phyloP scores from a whole-genome alignment of 1,140 invertebrate species.

The Trichomalopsis sarcophagae region DNA sequence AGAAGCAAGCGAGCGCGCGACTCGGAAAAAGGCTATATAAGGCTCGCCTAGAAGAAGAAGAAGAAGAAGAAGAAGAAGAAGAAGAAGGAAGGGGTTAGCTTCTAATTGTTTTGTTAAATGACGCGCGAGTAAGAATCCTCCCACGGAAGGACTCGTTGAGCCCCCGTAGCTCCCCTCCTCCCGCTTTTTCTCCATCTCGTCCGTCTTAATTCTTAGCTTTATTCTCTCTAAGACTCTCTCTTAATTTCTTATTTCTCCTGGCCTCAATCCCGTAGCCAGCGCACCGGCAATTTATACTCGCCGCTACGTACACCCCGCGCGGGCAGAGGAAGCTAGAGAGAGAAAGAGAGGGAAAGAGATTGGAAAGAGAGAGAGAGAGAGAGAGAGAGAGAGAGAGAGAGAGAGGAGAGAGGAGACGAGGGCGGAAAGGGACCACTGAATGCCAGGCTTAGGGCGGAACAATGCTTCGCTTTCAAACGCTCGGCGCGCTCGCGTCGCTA shows the following conservation, averaged over 20 bases:
- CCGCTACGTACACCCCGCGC: background rate
- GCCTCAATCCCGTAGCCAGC: conserved; percentile 53
- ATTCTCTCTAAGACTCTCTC: conserved; percentile 76
- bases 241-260: conserved; percentile 75
- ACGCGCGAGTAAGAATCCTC: conserved; percentile 75
- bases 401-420: conserved; percentile 42
- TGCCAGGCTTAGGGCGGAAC: conserved; percentile 72
- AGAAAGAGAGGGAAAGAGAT: conserved; percentile 47
- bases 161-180: conserved; percentile 59
- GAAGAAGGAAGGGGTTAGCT: conserved; percentile 72
- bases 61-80: conserved; percentile 64
- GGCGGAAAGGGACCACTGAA: conserved; percentile 65
- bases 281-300: conserved; percentile 67
- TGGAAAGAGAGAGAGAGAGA: conserved; percentile 55
- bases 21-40: conserved; percentile 7
- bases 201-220: conserved; percentile 76
- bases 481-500: background rate
- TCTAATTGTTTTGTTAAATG: conserved; percentile 77
- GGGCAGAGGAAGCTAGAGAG: conserved; percentile 15
- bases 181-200: conserved; percentile 60
- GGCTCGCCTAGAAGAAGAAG: conserved; percentile 47
- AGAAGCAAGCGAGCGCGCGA: background rate
- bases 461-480: conserved; percentile 74
- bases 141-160: conserved; percentile 54
- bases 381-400: conserved; percentile 45